Base-by-base conservation (phyloP, 2,797 vertebrate species). In the Neoniphon sammara region DNA sequence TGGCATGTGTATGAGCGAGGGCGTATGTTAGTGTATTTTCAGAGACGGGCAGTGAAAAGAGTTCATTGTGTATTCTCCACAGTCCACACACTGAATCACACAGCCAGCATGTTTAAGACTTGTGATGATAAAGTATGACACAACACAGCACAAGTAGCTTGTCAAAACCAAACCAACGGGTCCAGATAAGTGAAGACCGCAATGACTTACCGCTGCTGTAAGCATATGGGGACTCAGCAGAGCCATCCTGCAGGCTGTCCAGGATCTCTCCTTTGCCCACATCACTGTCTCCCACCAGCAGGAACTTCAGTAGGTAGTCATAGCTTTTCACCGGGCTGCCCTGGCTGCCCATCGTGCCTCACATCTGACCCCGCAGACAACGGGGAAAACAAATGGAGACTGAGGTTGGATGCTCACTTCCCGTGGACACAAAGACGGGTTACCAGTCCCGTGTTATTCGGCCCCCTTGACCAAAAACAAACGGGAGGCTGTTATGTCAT, bases 311-410 rank as follows among this genome's bases (percentile, higher is more conserved):
- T 80, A 98, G 95, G 91, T 98, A 99, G 93, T 99, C 97, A 85
- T 99, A 99, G 95, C 96, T 98, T 84, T 98, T 99, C 91, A 98
- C 97, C 5, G 97, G 97, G 93, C 97, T 99, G 84, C 97, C 97
- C 91, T 97, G 97, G 81, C 96, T 96, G 70, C 96, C 96, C 97
- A 97, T 98, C 27, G 1, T 23, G 31, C 60, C 80, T 87, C 85
- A 84, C 90, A 85, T 86, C 84, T 60, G 82, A 77, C 50, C 52
- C 75, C 73, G 46, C 55, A 11, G 23, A 39, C 20, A 3, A 53
- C 4, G 5, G 23, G 42, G 47, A 12, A 20, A 20, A 14, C 12
- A 57, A 15, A 36, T 5, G 18, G 62, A 67, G 74, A 63, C 60
- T 39, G 80, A 67, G n/a, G 70, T 25, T 5, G 60, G 56, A 14